Base-by-base conservation (phyloP, 2,113 vertebrate genomes). In the Ictalurus punctatus region DNA sequence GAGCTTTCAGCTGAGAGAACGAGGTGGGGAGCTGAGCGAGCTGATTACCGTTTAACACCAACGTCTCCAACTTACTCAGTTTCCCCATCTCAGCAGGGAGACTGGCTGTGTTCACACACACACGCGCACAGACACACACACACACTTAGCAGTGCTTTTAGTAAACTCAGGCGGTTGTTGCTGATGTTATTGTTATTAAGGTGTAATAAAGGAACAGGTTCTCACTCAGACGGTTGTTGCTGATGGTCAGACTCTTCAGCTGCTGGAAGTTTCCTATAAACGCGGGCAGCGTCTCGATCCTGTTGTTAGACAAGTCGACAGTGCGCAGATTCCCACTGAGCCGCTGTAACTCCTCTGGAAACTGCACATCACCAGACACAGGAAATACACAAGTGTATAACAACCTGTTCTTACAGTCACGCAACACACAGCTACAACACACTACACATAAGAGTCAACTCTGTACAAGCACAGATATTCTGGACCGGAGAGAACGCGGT, bases 281-380 rank as follows among this genome's bases (percentile, higher is more conserved):
- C 0, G 95, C 92, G 27, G 98, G 97, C 65, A 99, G 95, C 27
- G 92, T 89, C 88, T 98, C 97, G 44, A 99, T 97, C 95, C 97
- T 99, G 94, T 99, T 99, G 90, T 94, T 96, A 0, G 98, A 99
- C 93, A 99, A 95, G 84, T 99, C 97, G 73, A 99, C 96, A 0
- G 98, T 99, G 91, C 98, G 96, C 76, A 99, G 96, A 92, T 98
- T 99, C 63, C 92, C 93, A 2, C 96, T 94, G 81, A 99, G 94
- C 90, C 95, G 96, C 94, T 98, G 98, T 86, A 99, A 96, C 89
- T 99, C 98, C 93, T 97, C 96, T 2, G 98, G 98, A 93, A 99
- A 98, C 98, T 99, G 91, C 17, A 80, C 27, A 21, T 3, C 79
- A 52, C 58, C 21, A 84, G 19, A 85, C 2, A 88, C 13, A 4